A percentile compares a stretch with the other conserved stretches of the same genome.
Conservation (phyloP, 2,888 invertebrate genomes). For the Blastobasis lacticolella region DNA sequence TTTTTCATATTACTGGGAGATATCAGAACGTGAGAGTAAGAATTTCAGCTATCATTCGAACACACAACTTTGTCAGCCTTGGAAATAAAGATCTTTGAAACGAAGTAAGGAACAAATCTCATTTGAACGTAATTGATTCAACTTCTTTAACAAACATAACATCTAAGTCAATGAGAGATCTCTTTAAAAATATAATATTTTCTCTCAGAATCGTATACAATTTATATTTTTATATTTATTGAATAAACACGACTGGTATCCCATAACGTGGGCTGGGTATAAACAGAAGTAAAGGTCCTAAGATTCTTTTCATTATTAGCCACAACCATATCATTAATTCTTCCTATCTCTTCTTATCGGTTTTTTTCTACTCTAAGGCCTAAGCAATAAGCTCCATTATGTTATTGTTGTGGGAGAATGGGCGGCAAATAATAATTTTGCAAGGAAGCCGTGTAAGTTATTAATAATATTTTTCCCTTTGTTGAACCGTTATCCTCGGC, state of each 20-base stretch:
- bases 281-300: slow-evolving; percentile 30
- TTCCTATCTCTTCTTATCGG: slow-evolving; percentile 4
- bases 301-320: slow-evolving; percentile 53
- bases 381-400: slow-evolving; percentile 5
- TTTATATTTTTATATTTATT: no score
- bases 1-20: no score
- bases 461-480: slow-evolving; percentile 43
- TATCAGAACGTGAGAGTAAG: no score
- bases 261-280: slow-evolving; percentile 3
- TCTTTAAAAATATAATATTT: no score
- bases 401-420: neutral
- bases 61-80: no score
- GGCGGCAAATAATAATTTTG: slow-evolving; percentile 12
- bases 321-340: slow-evolving; percentile 21
- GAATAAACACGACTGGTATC: slow-evolving; percentile 23
- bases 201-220: no score
- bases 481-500: slow-evolving; percentile 31
- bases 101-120: no score
- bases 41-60: no score
- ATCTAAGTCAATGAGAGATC: no score
- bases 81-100: no score
- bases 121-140: no score
- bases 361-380: slow-evolving; percentile 11
- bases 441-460: slow-evolving; percentile 26
- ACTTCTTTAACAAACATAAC: no score